These are phyloP conservation scores for Graphium colonna DNA, from an alignment of 2,888 invertebrate species.

Conservation along the genomic window DNA sequence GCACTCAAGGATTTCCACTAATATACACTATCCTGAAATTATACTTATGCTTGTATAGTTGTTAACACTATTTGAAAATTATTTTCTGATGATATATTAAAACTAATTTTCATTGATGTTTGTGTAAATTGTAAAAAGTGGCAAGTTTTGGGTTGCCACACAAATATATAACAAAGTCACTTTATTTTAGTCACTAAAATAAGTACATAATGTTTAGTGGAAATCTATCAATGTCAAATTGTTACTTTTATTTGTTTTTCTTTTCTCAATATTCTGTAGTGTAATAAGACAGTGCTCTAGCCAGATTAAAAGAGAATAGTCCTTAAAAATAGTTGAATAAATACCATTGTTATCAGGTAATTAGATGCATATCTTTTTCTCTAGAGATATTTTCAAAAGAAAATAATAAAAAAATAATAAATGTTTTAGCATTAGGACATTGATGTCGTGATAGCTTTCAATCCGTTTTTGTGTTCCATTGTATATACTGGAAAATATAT, in stretches of 20 bases:
- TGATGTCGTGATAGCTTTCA: constrained; percentile 72
- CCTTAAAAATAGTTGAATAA: constrained; percentile 56
- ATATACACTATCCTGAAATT: not conserved
- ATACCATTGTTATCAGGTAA: constrained; percentile 67
- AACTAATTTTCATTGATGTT: not conserved
- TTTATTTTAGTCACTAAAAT: constrained; percentile 22
- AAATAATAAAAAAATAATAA: constrained; percentile 47
- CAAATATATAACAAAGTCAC: constrained; percentile 7
- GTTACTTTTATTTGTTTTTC: not conserved
- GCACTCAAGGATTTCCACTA: constrained; percentile 13
- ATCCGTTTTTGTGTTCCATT: constrained; percentile 34
- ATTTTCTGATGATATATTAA: not conserved
- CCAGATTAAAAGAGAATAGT: constrained; percentile 43
- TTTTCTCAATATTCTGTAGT: constrained; percentile 11
- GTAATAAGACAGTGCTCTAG: constrained; percentile 61
- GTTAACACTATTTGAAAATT: not conserved
- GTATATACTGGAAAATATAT: constrained; percentile 35
- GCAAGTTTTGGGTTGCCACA: not conserved
- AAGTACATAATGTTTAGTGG: constrained; percentile 16
- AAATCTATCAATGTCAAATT: constrained; percentile 10
- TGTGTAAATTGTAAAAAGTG: not conserved
- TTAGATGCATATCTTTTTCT: constrained; percentile 79
- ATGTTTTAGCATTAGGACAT: constrained; percentile 70
- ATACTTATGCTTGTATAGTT: not conserved
- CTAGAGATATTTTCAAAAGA: constrained; percentile 74